Evolutionary conservation across 2,888 invertebrate species (phyloP), one percentile per base, ranked within the genome.

Genomic region (Morpho achilles): DNA sequence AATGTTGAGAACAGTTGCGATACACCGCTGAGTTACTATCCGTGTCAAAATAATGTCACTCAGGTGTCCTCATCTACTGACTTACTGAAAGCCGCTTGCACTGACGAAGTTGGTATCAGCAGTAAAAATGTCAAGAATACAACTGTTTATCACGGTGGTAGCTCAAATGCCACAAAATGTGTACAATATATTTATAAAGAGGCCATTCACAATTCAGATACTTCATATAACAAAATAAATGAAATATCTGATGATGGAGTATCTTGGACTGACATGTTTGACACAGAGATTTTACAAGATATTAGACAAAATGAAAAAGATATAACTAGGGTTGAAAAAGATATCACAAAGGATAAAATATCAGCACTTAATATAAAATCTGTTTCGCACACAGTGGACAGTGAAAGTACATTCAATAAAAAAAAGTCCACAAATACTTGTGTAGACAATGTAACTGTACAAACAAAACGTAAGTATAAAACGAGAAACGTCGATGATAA

Each of bases 221-320:
- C 32, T 32, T 32, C 32, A 5, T 5, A 32, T 32, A 32, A 32
- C 32, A 32, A 32, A 32, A 32, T 43, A 47, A 44, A 46, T 16
- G 50, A 53, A 42, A 16, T 43, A 41, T 39, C 42, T 9, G 40
- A 46, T 16, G 32, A 22, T 50, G 32, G 32, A 32, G 32, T 61
- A 39, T 22, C 59, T 32, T 62, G 56, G 86, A 68, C 75, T 60
- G 70, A 84, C 50, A 82, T 87, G 76, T 77, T 86, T 65, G 85
- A 85, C 66, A 69, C 70, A 23, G 78, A 84, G 58, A 62, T 84
- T 49, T 67, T 85, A 54, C 56, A 63, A 22, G 66, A 69, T 54
- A 43, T 51, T n/a, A 45, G 54, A 16, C 53, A 56, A 23, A 43
- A 50, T 23, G 42, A 56, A 41, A 23, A 43, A 10, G 39, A 44